These are phyloP conservation scores for Hippolais icterina DNA, from an alignment of 2,113 vertebrate genomes.

Conservation along the genomic window DNA sequence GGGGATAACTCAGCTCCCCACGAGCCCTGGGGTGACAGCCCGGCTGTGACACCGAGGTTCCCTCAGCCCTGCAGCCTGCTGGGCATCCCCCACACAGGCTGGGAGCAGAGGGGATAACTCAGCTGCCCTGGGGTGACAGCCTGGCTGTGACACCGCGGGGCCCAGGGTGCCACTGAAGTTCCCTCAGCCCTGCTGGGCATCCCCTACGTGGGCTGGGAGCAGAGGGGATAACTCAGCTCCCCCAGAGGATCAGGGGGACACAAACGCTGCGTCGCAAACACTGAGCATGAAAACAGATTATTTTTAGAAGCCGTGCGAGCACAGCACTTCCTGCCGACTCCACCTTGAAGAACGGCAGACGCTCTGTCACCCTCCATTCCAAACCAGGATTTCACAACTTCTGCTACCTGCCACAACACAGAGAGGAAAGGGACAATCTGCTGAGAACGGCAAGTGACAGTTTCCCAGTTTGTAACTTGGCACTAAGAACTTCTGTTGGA, in stretches of 20 bases:
- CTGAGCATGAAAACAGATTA: slow-evolving; percentile 33
- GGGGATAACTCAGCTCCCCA: too few relatives aligned
- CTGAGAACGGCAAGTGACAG: not conserved
- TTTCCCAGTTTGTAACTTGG: not conserved
- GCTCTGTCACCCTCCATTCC: not conserved
- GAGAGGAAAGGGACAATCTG: not conserved
- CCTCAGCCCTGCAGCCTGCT: too few relatives aligned
- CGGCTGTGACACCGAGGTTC: too few relatives aligned
- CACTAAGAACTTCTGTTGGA: not conserved
- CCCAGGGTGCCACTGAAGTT: fast-evolving
- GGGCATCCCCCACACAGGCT: too few relatives aligned
- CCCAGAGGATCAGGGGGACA: not conserved
- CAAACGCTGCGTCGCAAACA: not conserved
- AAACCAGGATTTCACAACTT: slow-evolving; percentile 16
- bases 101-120: not conserved
- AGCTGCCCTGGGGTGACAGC: not conserved
- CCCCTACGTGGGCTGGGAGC: fast-evolving
- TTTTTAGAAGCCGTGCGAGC: slow-evolving; percentile 51
- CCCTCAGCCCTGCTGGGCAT: not conserved
- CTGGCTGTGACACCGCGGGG: not conserved
- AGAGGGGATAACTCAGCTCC: fast-evolving
- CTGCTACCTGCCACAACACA: slow-evolving; percentile 32
- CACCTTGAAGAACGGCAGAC: slow-evolving; percentile 39
- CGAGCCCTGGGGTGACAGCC: too few relatives aligned
- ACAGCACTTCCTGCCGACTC: slow-evolving; percentile 59